Percentiles rank a stretch among this genome's conserved stretches.
Evolutionary conservation across 2,888 invertebrate genomes (phyloP).

Genomic region (Troilus luridus): DNA sequence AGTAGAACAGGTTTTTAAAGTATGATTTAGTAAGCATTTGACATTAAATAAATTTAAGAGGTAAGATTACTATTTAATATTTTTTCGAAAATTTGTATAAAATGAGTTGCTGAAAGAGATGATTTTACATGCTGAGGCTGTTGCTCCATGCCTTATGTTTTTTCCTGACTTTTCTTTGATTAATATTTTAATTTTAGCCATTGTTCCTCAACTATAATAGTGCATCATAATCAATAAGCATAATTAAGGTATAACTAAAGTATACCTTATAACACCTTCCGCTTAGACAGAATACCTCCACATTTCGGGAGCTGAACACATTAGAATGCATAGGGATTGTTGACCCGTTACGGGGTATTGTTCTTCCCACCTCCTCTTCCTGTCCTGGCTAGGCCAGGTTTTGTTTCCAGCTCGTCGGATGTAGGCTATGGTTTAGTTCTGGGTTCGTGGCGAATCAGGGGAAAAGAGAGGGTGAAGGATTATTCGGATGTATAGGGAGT

Average conservation of each 20-base stretch:
- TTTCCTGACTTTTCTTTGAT: too few relatives aligned
- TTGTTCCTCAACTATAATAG: not conserved
- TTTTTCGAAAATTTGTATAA: too few relatives aligned
- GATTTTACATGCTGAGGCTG: too few relatives aligned
- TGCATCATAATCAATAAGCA: too few relatives aligned
- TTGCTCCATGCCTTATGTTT: too few relatives aligned
- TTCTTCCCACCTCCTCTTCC: slow-evolving; percentile 43
- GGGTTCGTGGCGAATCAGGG: not conserved
- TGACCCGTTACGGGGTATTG: slow-evolving; percentile 44
- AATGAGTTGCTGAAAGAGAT: too few relatives aligned
- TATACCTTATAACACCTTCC: not conserved
- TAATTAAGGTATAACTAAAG: not conserved
- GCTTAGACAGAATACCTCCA: not conserved
- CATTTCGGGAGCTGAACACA: slow-evolving; percentile 8
- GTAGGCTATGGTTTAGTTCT: not conserved
- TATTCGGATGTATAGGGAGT: not conserved
- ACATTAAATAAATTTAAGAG: not conserved
- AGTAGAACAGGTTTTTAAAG: not conserved
- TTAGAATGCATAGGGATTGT: slow-evolving; percentile 24
- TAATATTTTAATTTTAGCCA: not conserved
- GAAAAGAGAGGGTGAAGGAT: not conserved
- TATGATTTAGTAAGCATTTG: not conserved
- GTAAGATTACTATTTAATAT: too few relatives aligned
- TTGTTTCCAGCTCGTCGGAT: not conserved
- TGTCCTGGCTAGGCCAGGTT: not conserved